phyloP scores from a whole-genome alignment of 2,113 vertebrate genomes.

The Ardeotis arabs region DNA sequence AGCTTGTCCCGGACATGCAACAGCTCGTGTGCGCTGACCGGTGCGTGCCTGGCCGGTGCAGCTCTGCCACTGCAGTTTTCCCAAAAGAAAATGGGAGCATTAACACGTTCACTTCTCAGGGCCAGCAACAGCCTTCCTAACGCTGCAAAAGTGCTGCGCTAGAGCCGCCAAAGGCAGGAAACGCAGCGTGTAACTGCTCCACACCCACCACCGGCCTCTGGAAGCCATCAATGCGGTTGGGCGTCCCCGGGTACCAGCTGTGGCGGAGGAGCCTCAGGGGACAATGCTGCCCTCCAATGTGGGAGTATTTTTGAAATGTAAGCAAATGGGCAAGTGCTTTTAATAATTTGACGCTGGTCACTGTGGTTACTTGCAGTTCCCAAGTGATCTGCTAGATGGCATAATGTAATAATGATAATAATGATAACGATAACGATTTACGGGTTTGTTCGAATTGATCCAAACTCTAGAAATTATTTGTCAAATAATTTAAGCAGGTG shows the following conservation, averaged over 20 bases:
- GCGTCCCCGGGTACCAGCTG: background rate
- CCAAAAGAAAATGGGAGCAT: background rate
- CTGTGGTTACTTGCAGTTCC: slow-evolving; percentile 48
- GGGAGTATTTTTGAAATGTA: background rate
- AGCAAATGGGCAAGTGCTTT: background rate
- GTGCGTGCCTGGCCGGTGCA: accelerated
- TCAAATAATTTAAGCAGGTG: background rate
- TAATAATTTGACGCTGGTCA: background rate
- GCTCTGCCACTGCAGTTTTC: background rate
- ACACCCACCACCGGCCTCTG: background rate
- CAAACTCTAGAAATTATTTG: background rate
- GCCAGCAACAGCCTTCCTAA: background rate
- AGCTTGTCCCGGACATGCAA: accelerated
- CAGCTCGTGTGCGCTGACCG: accelerated
- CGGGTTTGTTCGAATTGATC: background rate
- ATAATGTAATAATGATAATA: slow-evolving; percentile 25
- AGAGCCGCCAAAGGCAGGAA: background rate
- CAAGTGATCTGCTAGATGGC: slow-evolving; percentile 68
- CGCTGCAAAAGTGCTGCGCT: background rate
- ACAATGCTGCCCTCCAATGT: background rate
- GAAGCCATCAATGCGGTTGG: background rate
- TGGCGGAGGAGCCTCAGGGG: background rate
- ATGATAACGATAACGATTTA: background rate
- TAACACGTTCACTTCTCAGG: background rate
- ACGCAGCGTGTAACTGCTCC: background rate